Conservation (phyloP, 2,888 invertebrate genomes). For the Spodoptera picta region DNA sequence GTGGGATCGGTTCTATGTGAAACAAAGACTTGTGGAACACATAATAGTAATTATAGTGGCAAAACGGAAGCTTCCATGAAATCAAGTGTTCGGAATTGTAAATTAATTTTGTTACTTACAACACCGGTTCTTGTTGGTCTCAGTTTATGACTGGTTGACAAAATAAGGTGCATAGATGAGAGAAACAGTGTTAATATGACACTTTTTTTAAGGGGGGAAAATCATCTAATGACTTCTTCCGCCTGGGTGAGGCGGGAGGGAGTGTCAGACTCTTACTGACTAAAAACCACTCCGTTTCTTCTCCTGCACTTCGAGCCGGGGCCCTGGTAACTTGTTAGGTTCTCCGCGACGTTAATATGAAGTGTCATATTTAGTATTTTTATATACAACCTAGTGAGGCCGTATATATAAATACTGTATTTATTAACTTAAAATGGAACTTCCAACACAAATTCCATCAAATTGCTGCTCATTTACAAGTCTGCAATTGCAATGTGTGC, state of each 20-base stretch:
- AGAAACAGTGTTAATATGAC: no score
- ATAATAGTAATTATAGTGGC: slow-evolving; percentile 21
- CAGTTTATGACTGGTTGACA: background rate
- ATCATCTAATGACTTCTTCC: no score
- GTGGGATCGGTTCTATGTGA: slow-evolving; percentile 54
- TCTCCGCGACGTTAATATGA: no score
- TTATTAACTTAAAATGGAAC: slow-evolving; percentile 5
- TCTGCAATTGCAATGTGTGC: slow-evolving; percentile 22
- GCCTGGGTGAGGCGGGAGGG: no score
- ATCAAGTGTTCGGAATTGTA: slow-evolving; percentile 29
- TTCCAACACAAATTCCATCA: slow-evolving; percentile 8
- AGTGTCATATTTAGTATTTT: background rate
- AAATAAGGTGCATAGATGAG: no score
- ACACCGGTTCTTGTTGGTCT: slow-evolving; percentile 1
- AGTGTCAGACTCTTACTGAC: no score
- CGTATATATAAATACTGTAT: no score
- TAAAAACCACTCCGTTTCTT: no score
- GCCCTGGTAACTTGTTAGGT: no score
- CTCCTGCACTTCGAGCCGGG: no score
- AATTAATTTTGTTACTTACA: slow-evolving; percentile 27
- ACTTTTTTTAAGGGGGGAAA: no score
- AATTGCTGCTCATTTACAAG: slow-evolving; percentile 32
- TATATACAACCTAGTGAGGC: no score
- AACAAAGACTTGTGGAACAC: slow-evolving; percentile 32
- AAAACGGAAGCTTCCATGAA: slow-evolving; percentile 36